Base-by-base conservation (phyloP, 2,888 invertebrate species). In the Tridacna gigas region DNA sequence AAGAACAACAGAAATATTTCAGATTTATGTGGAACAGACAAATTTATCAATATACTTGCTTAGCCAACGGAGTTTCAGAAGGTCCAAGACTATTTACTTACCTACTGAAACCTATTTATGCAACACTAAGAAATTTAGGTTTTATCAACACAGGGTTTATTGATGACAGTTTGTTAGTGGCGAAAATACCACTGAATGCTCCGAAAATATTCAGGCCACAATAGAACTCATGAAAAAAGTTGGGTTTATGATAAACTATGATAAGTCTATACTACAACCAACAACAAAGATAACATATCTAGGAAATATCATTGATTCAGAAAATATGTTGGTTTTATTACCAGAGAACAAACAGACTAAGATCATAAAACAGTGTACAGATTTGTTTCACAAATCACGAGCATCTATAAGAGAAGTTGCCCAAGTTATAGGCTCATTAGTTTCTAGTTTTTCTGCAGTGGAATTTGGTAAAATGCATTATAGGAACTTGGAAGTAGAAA, bases 131-230 rank as follows among this genome's bases (percentile, higher is more conserved):
- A 37, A 15, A 22, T 15, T n/a, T 47, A 47, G 71, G 71, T 15
- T 22, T 47, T 48, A 15, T 47, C 20, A 71, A 71, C 25, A 47
- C 71, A 13, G 71, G 71, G 12, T 71, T 47, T 48, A 71, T 71
- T 74, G 84, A 88, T 80, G 88, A 88, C 51, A 78, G 76, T 25
- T 48, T 77, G 11, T 28, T 82, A 1, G 45, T 20, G 71, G 71
- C 13, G 71, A 71, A 13, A 18, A 45, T 47, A 47, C 47, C 25
- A 13, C 15, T 5, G 71, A 45, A 48, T 71, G 71, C 22, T 11
- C 20, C 22, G 22, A 71, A 18, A 71, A 71, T 71, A n/a, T 71
- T 20, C 47, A 47, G 9, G 20, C 45, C 9, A 71, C 71, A 22
- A 11, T 13, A 48, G 25, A 71, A 47, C 13, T 71, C 7, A 71